These are phyloP conservation scores for Gobius niger DNA, from an alignment of 2,113 vertebrate genomes.

Conservation along the genomic window DNA sequence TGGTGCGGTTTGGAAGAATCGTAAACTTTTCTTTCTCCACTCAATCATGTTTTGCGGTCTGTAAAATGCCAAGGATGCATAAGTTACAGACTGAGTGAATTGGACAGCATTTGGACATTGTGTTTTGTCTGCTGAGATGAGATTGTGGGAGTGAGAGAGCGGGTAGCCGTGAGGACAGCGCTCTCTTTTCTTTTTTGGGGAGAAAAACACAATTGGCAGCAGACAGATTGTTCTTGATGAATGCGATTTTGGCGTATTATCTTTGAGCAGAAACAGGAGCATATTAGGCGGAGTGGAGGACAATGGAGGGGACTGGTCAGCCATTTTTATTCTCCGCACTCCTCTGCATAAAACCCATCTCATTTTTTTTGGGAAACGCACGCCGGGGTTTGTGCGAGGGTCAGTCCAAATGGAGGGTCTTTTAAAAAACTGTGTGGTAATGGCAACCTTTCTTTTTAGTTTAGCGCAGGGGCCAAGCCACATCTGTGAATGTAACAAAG, in stretches of 20 bases:
- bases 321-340: not conserved
- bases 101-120: too few species aligned
- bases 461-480: too few species aligned
- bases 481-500: too few species aligned
- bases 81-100: too few species aligned
- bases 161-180: not conserved
- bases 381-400: not conserved
- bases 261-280: not conserved
- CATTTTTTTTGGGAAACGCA: not conserved
- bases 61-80: too few species aligned
- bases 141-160: not conserved
- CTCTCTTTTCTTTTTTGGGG: not conserved
- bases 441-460: too few species aligned
- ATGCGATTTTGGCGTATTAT: not conserved
- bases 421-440: not conserved
- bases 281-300: not conserved
- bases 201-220: not conserved
- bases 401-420: not conserved
- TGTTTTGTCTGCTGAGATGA: too few species aligned
- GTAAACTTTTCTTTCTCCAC: too few species aligned
- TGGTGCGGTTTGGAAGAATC: too few species aligned
- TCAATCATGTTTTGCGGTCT: too few species aligned
- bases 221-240: not conserved
- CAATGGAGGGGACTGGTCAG: not conserved
- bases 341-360: not conserved